phyloP scores from a whole-genome alignment of 2,113 vertebrate species.

The Telmatochromis bifrenatus region DNA sequence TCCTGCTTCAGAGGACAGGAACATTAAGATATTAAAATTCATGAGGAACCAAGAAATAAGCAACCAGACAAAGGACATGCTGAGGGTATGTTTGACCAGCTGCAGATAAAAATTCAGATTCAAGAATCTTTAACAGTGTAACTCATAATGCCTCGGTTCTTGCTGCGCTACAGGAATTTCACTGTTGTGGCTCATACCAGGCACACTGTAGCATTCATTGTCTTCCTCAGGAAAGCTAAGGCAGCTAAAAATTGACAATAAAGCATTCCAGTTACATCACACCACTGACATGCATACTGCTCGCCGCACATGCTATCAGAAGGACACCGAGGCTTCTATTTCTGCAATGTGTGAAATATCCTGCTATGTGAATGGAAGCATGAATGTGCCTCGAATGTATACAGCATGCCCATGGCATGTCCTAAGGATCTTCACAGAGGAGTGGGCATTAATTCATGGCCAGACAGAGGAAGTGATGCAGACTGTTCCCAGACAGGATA shows the following conservation, averaged over 20 bases:
- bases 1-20: conserved; percentile 31
- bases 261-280: conserved; percentile 23
- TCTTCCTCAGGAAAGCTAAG: background rate
- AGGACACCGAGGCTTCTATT: conserved; percentile 39
- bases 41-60: conserved; percentile 55
- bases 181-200: background rate
- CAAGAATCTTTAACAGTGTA: background rate
- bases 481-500: conserved; percentile 56
- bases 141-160: background rate
- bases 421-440: conserved; percentile 14
- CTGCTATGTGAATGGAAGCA: conserved; percentile 20
- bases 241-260: conserved; percentile 5
- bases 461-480: conserved; percentile 37
- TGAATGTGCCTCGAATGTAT: conserved; percentile 10
- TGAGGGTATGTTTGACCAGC: conserved; percentile 20
- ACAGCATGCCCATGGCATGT: conserved; percentile 3
- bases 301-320: conserved; percentile 3
- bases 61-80: conserved; percentile 41
- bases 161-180: background rate
- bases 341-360: conserved; percentile 54
- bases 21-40: conserved; percentile 62
- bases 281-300: background rate
- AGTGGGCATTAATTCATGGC: conserved; percentile 11
- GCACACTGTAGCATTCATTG: background rate
- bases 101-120: background rate